Evolutionary conservation across 1,140 invertebrate species (phyloP), one percentile per base, ranked within the genome.

Genomic region (Papilio dardanus): DNA sequence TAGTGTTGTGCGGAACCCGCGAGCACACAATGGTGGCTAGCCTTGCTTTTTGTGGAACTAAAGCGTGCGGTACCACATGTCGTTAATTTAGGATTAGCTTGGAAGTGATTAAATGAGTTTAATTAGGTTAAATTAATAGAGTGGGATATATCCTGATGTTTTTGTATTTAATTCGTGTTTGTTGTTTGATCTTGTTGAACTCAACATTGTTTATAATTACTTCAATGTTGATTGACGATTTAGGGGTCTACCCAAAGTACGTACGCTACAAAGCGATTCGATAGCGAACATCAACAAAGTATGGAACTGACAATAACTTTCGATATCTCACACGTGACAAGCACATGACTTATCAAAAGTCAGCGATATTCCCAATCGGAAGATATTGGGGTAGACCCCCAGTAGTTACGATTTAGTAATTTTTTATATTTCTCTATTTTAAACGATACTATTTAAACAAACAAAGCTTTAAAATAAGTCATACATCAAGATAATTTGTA

Each of bases 11-110:
- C 81, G 81, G 85, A 86, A 84, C 86, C 83, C 79, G 77, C 81
- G 81, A 78, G 68, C 79, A 77, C 74, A 91, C 89, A 91, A 91
- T 91, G 76, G 86, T 68, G 77, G 74, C 42, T 76, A 81, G 76
- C 90, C 90, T 92, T 92, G 87, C 81, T 92, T 92, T 92, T 92
- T 92, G 88, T 87, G 77, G 85, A 86, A 86, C 77, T 78, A 79
- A 84, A 81, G 76, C 81, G 80, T 82, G 81, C 79, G 82, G 85
- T 83, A 84, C 85, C 75, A 75, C 42, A 75, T 78, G 74, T 79
- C 67, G 71, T 74, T 75, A 65, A 77, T 76, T 73, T 67, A 28
- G 37, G 30, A 68, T 40, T 76, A 65, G 30, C 40, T 62, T 66
- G 28, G 28, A 46, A 8, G n/a, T 16, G 67, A 42, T 31, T 66